phyloP scores from a whole-genome alignment of 2,797 vertebrate species.

The Semotilus atromaculatus region DNA sequence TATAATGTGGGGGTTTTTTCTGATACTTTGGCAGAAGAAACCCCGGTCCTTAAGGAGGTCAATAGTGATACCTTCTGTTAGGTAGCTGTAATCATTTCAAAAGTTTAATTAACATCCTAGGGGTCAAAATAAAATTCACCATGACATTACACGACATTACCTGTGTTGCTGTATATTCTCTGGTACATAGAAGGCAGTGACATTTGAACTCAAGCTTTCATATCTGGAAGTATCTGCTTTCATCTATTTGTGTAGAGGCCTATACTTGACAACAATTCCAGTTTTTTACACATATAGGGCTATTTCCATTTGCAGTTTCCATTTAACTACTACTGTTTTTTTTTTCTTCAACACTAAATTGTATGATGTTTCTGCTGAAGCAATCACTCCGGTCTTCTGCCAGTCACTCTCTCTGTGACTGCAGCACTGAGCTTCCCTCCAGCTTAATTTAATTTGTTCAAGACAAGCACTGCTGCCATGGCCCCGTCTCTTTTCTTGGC shows the following conservation, averaged over 20 bases:
- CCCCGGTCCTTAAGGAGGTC: neutral
- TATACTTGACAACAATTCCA: neutral
- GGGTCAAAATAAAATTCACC: neutral
- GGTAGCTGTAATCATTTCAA: neutral
- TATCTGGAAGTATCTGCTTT: neutral
- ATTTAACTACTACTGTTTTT: neutral
- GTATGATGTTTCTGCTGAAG: slow-evolving; percentile 3
- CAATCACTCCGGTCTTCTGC: slow-evolving; percentile 14
- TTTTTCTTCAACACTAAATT: neutral
- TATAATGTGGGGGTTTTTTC: neutral
- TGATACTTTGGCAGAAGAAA: no score
- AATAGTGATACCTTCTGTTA: neutral
- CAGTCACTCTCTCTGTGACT: slow-evolving; percentile 37
- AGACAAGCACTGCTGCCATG: slow-evolving; percentile 45
- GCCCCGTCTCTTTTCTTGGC: slow-evolving; percentile 13
- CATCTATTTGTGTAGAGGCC: neutral
- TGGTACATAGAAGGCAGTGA: neutral
- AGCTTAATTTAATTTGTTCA: slow-evolving; percentile 59
- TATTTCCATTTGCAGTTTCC: neutral
- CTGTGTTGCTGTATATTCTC: neutral
- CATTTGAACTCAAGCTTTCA: neutral
- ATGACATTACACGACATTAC: neutral
- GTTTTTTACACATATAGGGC: neutral
- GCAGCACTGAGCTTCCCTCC: slow-evolving; percentile 33
- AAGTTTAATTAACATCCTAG: neutral